These are phyloP conservation scores for Phaonia tiefii DNA, from an alignment of 2,888 invertebrate species.

Conservation along the genomic window DNA sequence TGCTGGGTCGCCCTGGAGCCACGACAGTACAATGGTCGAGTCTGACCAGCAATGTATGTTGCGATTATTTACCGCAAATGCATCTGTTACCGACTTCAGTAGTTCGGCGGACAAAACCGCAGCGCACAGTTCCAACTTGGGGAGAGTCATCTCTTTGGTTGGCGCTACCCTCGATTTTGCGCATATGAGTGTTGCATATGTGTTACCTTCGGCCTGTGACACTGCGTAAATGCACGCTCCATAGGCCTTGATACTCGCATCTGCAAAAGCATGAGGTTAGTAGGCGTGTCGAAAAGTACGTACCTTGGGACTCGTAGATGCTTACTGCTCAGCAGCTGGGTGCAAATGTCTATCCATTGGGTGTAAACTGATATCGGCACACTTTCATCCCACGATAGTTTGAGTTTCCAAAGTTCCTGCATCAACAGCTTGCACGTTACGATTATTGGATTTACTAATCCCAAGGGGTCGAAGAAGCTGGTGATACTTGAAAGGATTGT, in stretches of 20 bases:
- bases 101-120: no score
- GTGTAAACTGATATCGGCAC: no score
- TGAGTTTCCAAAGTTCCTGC: neutral
- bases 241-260: constrained; percentile 50
- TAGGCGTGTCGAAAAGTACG: no score
- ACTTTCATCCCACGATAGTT: neutral
- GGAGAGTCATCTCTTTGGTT: constrained; percentile 50
- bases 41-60: neutral
- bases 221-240: constrained; percentile 53
- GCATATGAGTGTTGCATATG: constrained; percentile 24
- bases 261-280: constrained; percentile 57
- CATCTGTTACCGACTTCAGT: no score
- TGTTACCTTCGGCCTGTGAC: neutral
- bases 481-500: neutral
- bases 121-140: constrained; percentile 55
- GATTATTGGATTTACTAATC: neutral
- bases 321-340: no score
- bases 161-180: constrained; percentile 50
- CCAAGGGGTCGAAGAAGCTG: neutral
- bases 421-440: neutral
- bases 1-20: no score
- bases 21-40: neutral
- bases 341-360: no score
- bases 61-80: neutral
- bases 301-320: no score